Percentiles rank a stretch among this genome's conserved stretches.
These are phyloP conservation scores for Eumaeus atala DNA, from an alignment of 1,140 invertebrate species.

Conservation along the genomic window DNA sequence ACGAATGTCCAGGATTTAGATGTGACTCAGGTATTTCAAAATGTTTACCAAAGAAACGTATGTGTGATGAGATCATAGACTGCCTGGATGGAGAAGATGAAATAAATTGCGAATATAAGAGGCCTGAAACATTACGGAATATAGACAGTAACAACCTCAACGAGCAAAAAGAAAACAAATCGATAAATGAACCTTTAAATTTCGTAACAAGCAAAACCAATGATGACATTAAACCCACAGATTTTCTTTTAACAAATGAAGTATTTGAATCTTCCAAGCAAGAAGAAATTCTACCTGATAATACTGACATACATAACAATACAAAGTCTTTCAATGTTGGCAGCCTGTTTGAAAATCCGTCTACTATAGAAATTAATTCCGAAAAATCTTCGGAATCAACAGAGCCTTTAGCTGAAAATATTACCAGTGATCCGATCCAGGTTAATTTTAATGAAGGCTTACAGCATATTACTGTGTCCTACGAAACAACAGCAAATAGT, in stretches of 20 bases:
- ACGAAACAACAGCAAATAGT: neutral
- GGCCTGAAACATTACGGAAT: conserved; percentile 18
- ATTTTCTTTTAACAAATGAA: too few relatives aligned
- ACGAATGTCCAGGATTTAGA: conserved; percentile 80
- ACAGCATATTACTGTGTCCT: neutral
- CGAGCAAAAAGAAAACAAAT: neutral
- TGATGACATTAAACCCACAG: too few relatives aligned
- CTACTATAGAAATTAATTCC: conserved; percentile 15
- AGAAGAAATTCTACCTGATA: too few relatives aligned
- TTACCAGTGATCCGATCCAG: conserved; percentile 9
- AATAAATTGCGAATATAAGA: conserved; percentile 72
- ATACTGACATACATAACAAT: too few relatives aligned
- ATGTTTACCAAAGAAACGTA: conserved; percentile 79
- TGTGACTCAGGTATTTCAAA: conserved; percentile 77
- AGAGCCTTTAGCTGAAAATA: conserved; percentile 2
- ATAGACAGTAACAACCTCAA: neutral
- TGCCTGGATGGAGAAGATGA: conserved; percentile 87
- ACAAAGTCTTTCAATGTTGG: neutral
- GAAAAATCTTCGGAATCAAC: neutral
- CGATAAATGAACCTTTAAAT: too few relatives aligned
- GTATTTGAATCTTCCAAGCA: too few relatives aligned
- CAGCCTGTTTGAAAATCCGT: conserved; percentile 14
- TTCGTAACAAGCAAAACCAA: too few relatives aligned
- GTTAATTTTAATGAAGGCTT: conserved; percentile 3
- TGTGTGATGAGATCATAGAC: conserved; percentile 83